Base-by-base conservation (phyloP, 1,140 invertebrate genomes). In the Eriosoma lanigerum region DNA sequence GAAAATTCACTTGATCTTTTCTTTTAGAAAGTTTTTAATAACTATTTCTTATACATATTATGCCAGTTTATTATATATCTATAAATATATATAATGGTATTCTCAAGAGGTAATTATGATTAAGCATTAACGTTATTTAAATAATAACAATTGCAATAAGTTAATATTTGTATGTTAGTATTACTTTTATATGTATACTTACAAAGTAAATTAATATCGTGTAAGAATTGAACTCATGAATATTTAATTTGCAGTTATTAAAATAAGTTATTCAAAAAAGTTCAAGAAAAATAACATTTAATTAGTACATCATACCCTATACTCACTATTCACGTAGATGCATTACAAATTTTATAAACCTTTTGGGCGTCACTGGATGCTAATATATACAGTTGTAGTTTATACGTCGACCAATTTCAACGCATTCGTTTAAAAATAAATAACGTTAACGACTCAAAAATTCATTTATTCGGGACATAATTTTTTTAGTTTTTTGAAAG, bases 31-130 rank as follows among this genome's bases (percentile, higher is more conserved):
- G 29, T 64, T 38, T 48, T 32, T 38, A 21, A n/a, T 64, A 64
- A 44, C 38, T n/a, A 38, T 64, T n/a, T 38, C 8, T 38, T 38
- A 38, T 38, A 38, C 3, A 38, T 38, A n/a, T n/a, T n/a, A n/a
- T n/a, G n/a, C n/a, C n/a, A n/a, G n/a, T n/a, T n/a, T n/a, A n/a
- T n/a, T n/a, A n/a, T 64, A 3, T 62, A 19, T 58, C 1, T 60
- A 60, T 26, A 64, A 1, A 5, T 38, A 38, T 38, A 38, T 38
- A 4, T 3, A 4, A 38, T 32, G 19, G 29, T 32, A 15, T 64
- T 38, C 62, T 64, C 29, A 38, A 64, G 32, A 38, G 60, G 17
- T 64, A 64, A 64, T 64, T 64, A 64, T 64, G 32, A 64, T 64
- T 44, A 38, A 8, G 32, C 32, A 38, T 38, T 38, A 64, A 38